Percentiles rank a stretch among this genome's conserved stretches.
Evolutionary conservation across 2,888 invertebrate species (phyloP).

Genomic region (Malthinus seriepunctatus): DNA sequence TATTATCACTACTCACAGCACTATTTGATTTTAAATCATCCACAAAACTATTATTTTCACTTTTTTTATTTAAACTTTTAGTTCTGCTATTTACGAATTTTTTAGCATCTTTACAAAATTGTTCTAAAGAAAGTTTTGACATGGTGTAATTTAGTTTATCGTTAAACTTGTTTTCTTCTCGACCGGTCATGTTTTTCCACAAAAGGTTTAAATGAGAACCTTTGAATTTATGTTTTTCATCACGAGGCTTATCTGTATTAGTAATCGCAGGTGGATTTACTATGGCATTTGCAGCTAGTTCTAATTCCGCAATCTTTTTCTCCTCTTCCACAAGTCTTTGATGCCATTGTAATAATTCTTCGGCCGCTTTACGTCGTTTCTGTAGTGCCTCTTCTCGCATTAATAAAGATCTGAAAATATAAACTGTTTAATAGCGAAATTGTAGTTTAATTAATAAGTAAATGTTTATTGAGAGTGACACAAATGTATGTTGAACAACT

Average conservation of each 20-base stretch:
- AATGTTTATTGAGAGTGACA: constrained; percentile 27
- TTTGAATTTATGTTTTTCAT: constrained; percentile 37
- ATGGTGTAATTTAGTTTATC: constrained; percentile 50
- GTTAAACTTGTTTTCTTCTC: constrained; percentile 50
- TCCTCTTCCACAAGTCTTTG: constrained; percentile 59
- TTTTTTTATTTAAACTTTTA: constrained; percentile 21
- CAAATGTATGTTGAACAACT: constrained; percentile 34
- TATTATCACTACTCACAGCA: background rate
- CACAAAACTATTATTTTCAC: constrained; percentile 1
- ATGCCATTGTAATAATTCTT: constrained; percentile 60
- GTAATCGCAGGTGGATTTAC: constrained; percentile 40
- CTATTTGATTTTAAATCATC: background rate
- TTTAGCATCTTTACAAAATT: constrained; percentile 54
- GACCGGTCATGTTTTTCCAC: constrained; percentile 55
- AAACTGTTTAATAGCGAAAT: background rate
- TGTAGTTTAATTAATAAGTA: constrained; percentile 4
- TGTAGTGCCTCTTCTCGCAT: constrained; percentile 57
- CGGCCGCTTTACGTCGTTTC: constrained; percentile 56
- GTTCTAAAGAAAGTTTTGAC: constrained; percentile 52
- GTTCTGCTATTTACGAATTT: constrained; percentile 24
- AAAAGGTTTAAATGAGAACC: constrained; percentile 55
- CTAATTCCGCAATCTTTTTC: constrained; percentile 56
- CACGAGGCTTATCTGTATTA: constrained; percentile 5
- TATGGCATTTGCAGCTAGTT: constrained; percentile 51
- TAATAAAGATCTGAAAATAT: constrained; percentile 48